Evolutionary conservation across 1,140 invertebrate genomes (phyloP), one percentile per base, ranked within the genome.

Genomic region (Calosoma granatense): DNA sequence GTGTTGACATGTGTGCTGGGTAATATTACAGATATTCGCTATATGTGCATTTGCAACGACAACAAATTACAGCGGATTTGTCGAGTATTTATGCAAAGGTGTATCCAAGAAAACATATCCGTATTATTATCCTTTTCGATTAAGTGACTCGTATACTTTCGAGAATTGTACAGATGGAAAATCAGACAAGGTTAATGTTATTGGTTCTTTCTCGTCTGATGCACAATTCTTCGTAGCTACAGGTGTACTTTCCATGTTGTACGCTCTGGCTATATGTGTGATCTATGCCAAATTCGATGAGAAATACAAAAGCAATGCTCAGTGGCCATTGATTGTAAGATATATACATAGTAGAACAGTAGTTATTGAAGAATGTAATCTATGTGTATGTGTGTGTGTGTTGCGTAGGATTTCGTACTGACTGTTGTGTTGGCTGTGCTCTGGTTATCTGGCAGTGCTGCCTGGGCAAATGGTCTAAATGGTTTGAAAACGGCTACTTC

Each of bases 201-300:
- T 54, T 36, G 78, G 75, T 56, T 73, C 82, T 64, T 78, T 76
- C 60, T 78, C 76, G 47, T 77, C 80, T 15, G 76, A 82, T 68
- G 75, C 83, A 0, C 74, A 81, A 67, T 86, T 85, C 72, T 87
- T 81, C 70, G 85, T 87, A 14, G 80, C 83, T 26, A 80, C 82
- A 58, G 84, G 84, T 21, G 83, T 86, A 14, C 70, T 87, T 17
- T 76, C 81, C 6, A 78, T 86, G 67, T 66, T 87, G 11, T 85
- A 82, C 67, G 74, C 76, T 54, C 61, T 83, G 23, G 81, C 65
- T 9, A 76, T 79, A n/a, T 66, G 78, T 39, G 68, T 76, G 21
- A 64, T 85, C 20, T 86, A 86, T 69, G 66, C 78, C 17, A 74
- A 84, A 59, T 78, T 78, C 64, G 78, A 81, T 69, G 73, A 77